Evolutionary conservation across 2,113 vertebrate genomes (phyloP).

Genomic region (Tachysurus vachellii): DNA sequence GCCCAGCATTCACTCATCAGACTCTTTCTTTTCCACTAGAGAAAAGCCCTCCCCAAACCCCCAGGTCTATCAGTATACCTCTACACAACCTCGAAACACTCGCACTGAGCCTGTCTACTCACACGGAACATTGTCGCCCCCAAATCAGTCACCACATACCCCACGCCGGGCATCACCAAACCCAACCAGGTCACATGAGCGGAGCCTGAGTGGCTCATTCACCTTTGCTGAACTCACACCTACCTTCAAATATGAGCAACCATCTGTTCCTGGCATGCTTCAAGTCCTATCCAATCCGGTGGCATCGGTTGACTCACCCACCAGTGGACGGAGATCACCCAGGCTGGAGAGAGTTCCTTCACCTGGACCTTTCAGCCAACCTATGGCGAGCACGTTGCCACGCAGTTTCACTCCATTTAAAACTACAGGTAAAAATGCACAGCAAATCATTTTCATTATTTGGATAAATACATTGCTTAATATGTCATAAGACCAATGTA

Average conservation of each 20-base stretch:
- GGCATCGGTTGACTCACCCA: conserved; percentile 51
- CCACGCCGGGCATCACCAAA: conserved; percentile 39
- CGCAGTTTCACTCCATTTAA: conserved; percentile 56
- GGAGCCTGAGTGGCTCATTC: conserved; percentile 44
- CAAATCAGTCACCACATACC: conserved; percentile 55
- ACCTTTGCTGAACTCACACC: conserved; percentile 50
- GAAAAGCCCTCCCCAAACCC: conserved; percentile 48
- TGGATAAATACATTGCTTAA: neutral
- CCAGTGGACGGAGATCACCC: conserved; percentile 59
- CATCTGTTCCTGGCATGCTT: neutral
- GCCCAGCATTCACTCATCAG: conserved; percentile 12
- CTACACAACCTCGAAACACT: neutral
- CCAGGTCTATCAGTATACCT: neutral
- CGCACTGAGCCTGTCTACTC: conserved; percentile 42
- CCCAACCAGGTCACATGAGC: conserved; percentile 36
- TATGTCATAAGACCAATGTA: neutral
- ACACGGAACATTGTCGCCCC: conserved; percentile 47
- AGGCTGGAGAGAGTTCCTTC: conserved; percentile 63
- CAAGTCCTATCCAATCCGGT: conserved; percentile 39
- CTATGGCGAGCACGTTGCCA: conserved; percentile 62
- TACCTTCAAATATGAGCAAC: conserved; percentile 51
- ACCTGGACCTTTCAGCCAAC: conserved; percentile 49
- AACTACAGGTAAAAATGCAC: conserved; percentile 55
- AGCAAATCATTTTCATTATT: neutral
- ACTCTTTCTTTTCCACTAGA: conserved; percentile 47